Percentiles rank a stretch among this genome's conserved stretches.
Evolutionary conservation across 1,140 invertebrate genomes (phyloP).

Genomic region (Drosophila oshimai): DNA sequence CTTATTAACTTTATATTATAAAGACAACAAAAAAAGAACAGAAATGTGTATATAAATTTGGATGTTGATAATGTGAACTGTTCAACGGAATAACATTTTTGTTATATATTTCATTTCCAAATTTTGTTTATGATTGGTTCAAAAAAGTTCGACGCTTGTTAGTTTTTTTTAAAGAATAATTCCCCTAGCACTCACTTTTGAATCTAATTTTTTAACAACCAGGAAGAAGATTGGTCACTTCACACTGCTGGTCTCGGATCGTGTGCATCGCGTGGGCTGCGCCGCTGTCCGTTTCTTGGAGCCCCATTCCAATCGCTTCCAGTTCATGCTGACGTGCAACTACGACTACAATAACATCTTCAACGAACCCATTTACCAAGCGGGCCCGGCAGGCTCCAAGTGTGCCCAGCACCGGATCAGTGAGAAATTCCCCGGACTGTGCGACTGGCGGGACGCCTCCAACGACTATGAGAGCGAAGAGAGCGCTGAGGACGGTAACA

Average conservation of each 20-base stretch:
- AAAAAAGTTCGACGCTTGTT: no score
- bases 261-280: constrained; percentile 68
- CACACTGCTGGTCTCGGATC: constrained; percentile 64
- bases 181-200: no score
- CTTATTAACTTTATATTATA: no score
- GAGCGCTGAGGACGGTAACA: constrained; percentile 37
- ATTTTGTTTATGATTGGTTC: no score
- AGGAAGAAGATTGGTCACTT: constrained; percentile 79
- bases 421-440: constrained; percentile 56
- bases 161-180: no score
- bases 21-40: no score
- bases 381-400: constrained; percentile 56
- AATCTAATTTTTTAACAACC: neutral
- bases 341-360: constrained; percentile 74
- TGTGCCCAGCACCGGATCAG: constrained; percentile 46
- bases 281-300: constrained; percentile 61
- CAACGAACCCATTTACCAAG: constrained; percentile 58
- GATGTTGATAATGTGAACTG: no score
- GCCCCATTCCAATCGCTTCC: constrained; percentile 23
- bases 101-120: no score
- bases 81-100: no score
- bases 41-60: no score
- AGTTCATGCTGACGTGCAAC: constrained; percentile 73
- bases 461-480: constrained; percentile 51
- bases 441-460: constrained; percentile 50